Evolutionary conservation across 2,113 vertebrate species (phyloP).

Genomic region (Cryptomyrus ogoouensis): DNA sequence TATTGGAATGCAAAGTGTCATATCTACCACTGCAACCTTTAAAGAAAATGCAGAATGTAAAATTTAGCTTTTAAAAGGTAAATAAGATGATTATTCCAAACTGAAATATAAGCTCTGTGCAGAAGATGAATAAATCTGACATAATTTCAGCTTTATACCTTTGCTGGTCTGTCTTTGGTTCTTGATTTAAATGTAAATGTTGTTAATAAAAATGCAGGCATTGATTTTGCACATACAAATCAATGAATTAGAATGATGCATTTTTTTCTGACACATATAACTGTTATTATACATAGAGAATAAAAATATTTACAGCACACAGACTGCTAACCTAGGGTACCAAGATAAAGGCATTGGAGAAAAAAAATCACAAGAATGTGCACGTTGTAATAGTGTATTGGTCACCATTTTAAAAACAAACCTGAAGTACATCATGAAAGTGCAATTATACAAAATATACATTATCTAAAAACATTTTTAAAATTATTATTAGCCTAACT

Average conservation of each 20-base stretch:
- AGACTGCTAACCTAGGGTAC: not conserved
- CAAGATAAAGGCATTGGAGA: not conserved
- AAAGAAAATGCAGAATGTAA: not conserved
- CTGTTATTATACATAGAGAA: not conserved
- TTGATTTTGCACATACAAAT: not conserved
- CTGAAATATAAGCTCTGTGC: not conserved
- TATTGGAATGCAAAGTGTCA: not conserved
- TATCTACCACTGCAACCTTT: not conserved
- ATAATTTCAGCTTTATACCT: not conserved
- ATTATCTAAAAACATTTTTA: not conserved
- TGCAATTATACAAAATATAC: not conserved
- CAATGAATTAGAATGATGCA: not conserved
- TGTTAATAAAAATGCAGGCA: not conserved
- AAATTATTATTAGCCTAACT: not conserved
- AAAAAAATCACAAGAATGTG: not conserved
- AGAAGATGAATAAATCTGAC: not conserved
- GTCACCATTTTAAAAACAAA: not conserved
- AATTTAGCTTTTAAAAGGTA: not conserved
- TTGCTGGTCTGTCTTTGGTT: not conserved
- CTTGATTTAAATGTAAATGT: not conserved
- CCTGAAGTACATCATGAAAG: not conserved
- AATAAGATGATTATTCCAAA: not conserved
- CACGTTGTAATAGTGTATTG: not conserved
- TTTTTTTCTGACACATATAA: not conserved
- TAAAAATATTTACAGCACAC: not conserved